Evolutionary conservation across 64 coral and sea anemone species (phyloP).

Genomic region (Pocillopora verrucosa): DNA sequence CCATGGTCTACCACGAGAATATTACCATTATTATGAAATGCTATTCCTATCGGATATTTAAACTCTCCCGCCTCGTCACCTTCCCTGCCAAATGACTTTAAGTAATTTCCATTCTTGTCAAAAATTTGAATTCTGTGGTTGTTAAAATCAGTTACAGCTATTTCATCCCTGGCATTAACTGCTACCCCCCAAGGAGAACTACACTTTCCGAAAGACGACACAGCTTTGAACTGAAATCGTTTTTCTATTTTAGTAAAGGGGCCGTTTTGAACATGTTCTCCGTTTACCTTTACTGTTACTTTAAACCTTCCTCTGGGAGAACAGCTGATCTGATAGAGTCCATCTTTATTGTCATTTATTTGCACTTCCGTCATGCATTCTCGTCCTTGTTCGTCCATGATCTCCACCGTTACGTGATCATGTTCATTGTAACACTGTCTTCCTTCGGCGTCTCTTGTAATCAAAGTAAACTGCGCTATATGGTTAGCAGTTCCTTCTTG

Average conservation of each 20-base stretch:
- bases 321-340: conserved; percentile 26
- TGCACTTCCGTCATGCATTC: not conserved
- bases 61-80: not conserved
- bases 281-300: conserved; percentile 6
- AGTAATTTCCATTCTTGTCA: not conserved
- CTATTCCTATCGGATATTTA: not conserved
- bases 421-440: not conserved
- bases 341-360: conserved; percentile 41
- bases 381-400: not conserved
- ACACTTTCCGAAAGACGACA: conserved; percentile 35
- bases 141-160: conserved; percentile 18
- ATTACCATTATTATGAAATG: conserved; percentile 18
- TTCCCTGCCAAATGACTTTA: conserved; percentile 16
- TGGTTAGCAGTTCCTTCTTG: not conserved
- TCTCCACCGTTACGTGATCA: not conserved
- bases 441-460: not conserved
- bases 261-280: conserved; percentile 22
- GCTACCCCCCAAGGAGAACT: conserved; percentile 29
- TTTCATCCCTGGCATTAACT: conserved; percentile 31
- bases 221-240: conserved; percentile 23
- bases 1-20: conserved; percentile 18
- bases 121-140: conserved; percentile 29
- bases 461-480: not conserved
- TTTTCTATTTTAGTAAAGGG: conserved; percentile 13
- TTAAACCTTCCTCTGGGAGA: conserved; percentile 8